A percentile compares a stretch with the other conserved stretches of the same genome.
phyloP scores from a whole-genome alignment of 2,888 invertebrate genomes.

The Ligdia adustata region DNA sequence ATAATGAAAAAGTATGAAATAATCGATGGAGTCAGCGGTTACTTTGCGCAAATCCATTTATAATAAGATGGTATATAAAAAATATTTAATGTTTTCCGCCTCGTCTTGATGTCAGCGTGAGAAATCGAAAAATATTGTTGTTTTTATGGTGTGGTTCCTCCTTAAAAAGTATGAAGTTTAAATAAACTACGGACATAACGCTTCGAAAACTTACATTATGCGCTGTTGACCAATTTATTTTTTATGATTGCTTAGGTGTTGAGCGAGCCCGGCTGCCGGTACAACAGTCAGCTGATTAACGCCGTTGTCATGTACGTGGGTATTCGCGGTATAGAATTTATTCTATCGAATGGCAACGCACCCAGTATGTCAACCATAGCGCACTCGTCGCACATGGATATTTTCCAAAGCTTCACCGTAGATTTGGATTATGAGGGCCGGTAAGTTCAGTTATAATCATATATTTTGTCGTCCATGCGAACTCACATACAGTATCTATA shows the following conservation, averaged over 20 bases:
- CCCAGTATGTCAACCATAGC: conserved; percentile 99
- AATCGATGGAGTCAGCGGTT: too few relatives aligned
- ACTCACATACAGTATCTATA: not conserved
- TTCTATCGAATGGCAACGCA: conserved; percentile 94
- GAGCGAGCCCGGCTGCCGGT: conserved; percentile 94
- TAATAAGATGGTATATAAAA: too few relatives aligned
- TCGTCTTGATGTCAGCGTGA: too few relatives aligned
- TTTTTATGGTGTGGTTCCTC: too few relatives aligned
- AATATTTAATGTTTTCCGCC: too few relatives aligned
- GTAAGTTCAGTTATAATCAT: conserved; percentile 43
- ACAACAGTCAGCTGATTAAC: conserved; percentile 98
- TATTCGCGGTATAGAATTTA: conserved; percentile 96
- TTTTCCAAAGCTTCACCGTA: conserved; percentile 99
- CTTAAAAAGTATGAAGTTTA: too few relatives aligned
- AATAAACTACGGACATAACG: too few relatives aligned
- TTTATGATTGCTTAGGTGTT: conserved; percentile 72
- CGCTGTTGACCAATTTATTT: not conserved
- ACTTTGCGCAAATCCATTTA: too few relatives aligned
- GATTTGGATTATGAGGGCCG: conserved; percentile 98
- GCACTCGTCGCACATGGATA: conserved; percentile 99
- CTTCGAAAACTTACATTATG: not conserved
- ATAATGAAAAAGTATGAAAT: too few relatives aligned
- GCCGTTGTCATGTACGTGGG: conserved; percentile 99
- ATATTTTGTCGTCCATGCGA: not conserved
- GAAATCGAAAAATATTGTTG: too few relatives aligned